A percentile compares a stretch with the other conserved stretches of the same genome.
These are phyloP conservation scores for Spinibarbus caldwelli DNA, from an alignment of 2,797 vertebrate genomes.

Conservation along the genomic window DNA sequence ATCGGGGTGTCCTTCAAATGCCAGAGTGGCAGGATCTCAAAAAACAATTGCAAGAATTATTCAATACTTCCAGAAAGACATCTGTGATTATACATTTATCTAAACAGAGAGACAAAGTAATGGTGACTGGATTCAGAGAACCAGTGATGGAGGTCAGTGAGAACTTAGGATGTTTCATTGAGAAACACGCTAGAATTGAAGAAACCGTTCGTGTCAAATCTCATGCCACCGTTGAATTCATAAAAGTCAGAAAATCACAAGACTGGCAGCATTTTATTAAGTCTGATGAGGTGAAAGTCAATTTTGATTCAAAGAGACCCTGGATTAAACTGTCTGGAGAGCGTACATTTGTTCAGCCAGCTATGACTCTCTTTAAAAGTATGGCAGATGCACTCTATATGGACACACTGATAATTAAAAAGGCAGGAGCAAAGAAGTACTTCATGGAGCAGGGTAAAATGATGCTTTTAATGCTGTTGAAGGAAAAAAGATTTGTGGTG, in stretches of 20 bases:
- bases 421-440: conserved; percentile 82
- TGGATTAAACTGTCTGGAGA: conserved; percentile 77
- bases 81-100: conserved; percentile 62
- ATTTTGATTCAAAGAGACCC: conserved; percentile 62
- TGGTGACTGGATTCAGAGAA: conserved; percentile 74
- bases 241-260: conserved; percentile 69
- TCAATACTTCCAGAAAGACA: conserved; percentile 65
- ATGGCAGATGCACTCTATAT: conserved; percentile 60
- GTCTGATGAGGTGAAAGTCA: conserved; percentile 63
- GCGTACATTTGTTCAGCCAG: conserved; percentile 71
- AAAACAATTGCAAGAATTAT: conserved; percentile 56
- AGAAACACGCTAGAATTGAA: conserved; percentile 67
- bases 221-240: conserved; percentile 70
- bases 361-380: conserved; percentile 57
- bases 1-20: conserved; percentile 68
- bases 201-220: conserved; percentile 67
- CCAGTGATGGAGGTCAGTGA: conserved; percentile 71
- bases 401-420: conserved; percentile 73
- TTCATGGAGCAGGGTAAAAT: conserved; percentile 71
- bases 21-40: conserved; percentile 73
- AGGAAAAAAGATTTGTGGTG: conserved; percentile 73
- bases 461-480: conserved; percentile 63
- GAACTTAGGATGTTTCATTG: conserved; percentile 74
- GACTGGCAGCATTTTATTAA: conserved; percentile 59
- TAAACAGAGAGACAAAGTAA: conserved; percentile 58